Evolutionary conservation across 2,797 vertebrate genomes (phyloP).

Genomic region (Vultur gryphus): DNA sequence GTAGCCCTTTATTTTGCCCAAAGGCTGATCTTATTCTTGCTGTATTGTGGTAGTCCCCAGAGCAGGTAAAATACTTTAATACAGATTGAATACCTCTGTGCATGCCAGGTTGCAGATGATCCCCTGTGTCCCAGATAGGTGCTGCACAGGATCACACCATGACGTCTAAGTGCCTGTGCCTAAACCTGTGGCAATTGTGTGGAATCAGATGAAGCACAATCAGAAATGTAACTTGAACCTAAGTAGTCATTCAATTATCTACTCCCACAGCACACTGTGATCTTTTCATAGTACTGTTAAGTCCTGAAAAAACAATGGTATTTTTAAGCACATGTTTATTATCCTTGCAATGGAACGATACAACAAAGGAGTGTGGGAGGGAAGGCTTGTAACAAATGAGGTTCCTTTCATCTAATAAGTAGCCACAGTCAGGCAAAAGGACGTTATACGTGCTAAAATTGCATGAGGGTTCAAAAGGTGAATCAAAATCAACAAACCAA

Average conservation of each 20-base stretch:
- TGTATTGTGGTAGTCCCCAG: background rate
- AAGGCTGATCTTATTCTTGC: background rate
- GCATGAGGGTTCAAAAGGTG: background rate
- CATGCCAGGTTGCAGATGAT: background rate
- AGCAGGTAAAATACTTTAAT: background rate
- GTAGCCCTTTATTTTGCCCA: background rate
- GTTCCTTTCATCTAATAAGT: background rate
- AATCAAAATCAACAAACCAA: background rate
- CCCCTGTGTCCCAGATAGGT: background rate
- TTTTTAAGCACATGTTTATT: background rate
- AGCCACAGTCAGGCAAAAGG: background rate
- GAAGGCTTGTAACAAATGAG: background rate
- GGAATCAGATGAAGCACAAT: background rate
- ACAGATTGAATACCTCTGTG: background rate
- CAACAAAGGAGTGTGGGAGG: background rate
- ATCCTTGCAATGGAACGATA: background rate
- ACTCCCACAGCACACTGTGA: background rate
- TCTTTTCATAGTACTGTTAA: background rate
- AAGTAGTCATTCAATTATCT: background rate
- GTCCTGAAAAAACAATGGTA: background rate
- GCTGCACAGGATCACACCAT: background rate
- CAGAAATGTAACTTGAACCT: background rate
- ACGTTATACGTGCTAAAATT: background rate
- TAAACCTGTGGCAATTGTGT: background rate
- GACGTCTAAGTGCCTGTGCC: rapidly evolving